A percentile compares a stretch with the other conserved stretches of the same genome.
These are phyloP conservation scores for Fratercula arctica DNA, from an alignment of 2,797 vertebrate genomes.

Conservation along the genomic window DNA sequence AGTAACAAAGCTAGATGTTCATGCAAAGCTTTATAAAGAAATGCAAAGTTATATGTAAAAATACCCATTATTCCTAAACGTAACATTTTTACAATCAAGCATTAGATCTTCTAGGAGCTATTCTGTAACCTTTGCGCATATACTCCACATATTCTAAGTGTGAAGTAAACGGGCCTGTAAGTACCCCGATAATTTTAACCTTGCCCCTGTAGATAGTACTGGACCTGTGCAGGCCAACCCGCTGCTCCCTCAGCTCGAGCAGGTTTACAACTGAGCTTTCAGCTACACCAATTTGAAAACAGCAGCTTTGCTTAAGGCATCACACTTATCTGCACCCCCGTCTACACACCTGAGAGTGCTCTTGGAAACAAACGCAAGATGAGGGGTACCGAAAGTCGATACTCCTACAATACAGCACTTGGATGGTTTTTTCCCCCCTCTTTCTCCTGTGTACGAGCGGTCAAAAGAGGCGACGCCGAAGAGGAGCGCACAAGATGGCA, in stretches of 20 bases:
- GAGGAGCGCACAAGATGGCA: rapidly evolving
- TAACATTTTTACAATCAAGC: background rate
- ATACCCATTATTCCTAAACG: background rate
- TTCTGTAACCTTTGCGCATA: background rate
- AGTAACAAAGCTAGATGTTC: background rate
- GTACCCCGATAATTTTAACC: background rate
- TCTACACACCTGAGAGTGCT: background rate
- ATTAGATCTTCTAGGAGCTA: background rate
- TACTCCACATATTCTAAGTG: rapidly evolving
- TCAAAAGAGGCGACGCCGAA: rapidly evolving
- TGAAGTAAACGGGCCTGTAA: background rate
- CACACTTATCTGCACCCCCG: rapidly evolving
- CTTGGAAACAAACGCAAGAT: background rate
- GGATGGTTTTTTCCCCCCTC: rapidly evolving
- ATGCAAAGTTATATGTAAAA: background rate
- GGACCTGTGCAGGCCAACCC: too few species aligned
- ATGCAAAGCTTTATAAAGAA: background rate
- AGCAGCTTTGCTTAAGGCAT: background rate
- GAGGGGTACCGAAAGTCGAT: background rate
- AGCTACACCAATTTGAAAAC: background rate
- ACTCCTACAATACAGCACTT: too few species aligned
- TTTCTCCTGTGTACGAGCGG: background rate
- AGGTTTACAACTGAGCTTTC: background rate
- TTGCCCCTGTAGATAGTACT: too few species aligned
- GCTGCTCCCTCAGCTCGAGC: background rate